Base-by-base conservation (phyloP, 2,797 vertebrate species). In the Otolemur crassicaudatus region DNA sequence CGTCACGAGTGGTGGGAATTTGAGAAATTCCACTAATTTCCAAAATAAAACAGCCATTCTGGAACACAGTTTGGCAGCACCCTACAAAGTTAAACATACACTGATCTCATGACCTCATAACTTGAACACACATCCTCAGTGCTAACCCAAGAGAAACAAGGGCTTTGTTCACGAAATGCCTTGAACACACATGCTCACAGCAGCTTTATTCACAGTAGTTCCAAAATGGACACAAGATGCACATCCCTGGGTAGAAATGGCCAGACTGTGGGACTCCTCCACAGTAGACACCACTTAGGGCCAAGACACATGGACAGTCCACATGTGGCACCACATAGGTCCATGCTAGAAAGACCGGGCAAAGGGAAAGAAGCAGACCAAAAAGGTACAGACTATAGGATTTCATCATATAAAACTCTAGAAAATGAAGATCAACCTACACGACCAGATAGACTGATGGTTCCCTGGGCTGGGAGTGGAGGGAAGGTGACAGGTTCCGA, bases 141-240 rank as follows among this genome's bases (percentile, higher is more conserved):
- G 34, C 1, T 5, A 63, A 17, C 23, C 63, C 46, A 13, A 34
- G 29, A 61, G 56, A 46, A 23, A 12, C 0, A n/a, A 4, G 10
- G 19, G 14, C 13, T 7, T 19, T 1, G 7, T 22, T 49, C 25
- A 10, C 1, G 2, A 17, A 16, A 3, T 17, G 27, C 17, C 20
- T 7, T 1, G 40, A 1, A 7, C 13, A 3, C 29, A 12, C 2
- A 25, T 0, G 19, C 0, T 4, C 20, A 12, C 2, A 0, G 23
- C 7, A 20, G 14, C 60, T 46, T 63, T 17, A 16, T 25, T 34
- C 20, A 61, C 16, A 8, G 14, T 14, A 14, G 20, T 40, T 34
- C 6, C 19, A 46, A 83, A 49, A 34, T 29, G 19, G 81, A 69
- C 4, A 29, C 16, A 2, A 1, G 25, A 19, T 3, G 3, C 31